Evolutionary conservation across 2,888 invertebrate genomes (phyloP).

Genomic region (Drosophila paramelanica): DNA sequence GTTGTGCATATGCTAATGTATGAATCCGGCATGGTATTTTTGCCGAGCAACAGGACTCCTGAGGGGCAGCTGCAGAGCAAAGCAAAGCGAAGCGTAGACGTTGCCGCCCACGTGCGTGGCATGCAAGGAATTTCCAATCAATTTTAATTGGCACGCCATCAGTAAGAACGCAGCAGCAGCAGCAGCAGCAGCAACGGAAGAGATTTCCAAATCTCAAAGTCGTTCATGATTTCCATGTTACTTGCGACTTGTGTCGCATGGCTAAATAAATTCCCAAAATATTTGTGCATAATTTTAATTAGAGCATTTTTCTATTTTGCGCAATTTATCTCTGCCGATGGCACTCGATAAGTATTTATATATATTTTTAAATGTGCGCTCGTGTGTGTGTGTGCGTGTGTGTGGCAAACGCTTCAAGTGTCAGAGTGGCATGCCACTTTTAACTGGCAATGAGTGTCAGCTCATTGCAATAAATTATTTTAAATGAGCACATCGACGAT

Average conservation of each 20-base stretch:
- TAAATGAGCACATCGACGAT: conserved; percentile 83
- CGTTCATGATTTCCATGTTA: conserved; percentile 41
- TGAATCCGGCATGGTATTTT: conserved; percentile 39
- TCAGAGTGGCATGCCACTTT: conserved; percentile 60
- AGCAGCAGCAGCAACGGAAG: conserved; percentile 10
- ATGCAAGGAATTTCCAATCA: conserved; percentile 84
- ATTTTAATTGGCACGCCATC: conserved; percentile 84
- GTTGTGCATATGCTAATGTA: conserved; percentile 52
- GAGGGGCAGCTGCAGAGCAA: conserved; percentile 34
- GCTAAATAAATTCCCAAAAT: conserved; percentile 75
- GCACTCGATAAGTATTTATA: conserved; percentile 51
- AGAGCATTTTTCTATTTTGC: conserved; percentile 78
- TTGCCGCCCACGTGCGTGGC: conserved; percentile 74
- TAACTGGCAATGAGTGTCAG: conserved; percentile 80
- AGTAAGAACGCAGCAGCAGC: conserved; percentile 64
- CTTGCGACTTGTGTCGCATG: conserved; percentile 48
- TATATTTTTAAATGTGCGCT: conserved; percentile 35
- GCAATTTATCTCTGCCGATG: conserved; percentile 76
- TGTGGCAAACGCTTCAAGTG: conserved; percentile 60
- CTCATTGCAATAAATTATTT: conserved; percentile 83
- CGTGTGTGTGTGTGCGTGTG: conserved; percentile 23
- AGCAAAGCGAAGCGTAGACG: conserved; percentile 1
- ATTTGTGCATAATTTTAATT: conserved; percentile 83
- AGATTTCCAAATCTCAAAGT: conserved; percentile 25
- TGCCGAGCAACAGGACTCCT: conserved; percentile 38